Percentiles rank a stretch among this genome's conserved stretches.
Evolutionary conservation across 53 echinoderm and acorn worm genomes (phyloP).

Genomic region (Stichopus horrens): DNA sequence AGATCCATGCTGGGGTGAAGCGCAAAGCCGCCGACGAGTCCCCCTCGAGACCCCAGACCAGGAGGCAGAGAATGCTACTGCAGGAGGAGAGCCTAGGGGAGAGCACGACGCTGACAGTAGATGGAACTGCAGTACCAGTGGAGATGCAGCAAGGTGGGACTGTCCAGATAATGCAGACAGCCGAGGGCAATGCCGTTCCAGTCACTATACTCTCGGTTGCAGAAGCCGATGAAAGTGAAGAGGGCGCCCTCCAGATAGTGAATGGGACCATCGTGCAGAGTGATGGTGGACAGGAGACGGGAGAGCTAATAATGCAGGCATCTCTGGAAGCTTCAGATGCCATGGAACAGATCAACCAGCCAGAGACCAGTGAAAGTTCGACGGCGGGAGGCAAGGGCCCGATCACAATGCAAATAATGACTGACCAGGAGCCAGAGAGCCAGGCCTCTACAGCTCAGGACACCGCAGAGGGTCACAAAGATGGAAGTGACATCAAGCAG

Average conservation of each 20-base stretch:
- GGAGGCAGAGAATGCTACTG: conserved; percentile 81
- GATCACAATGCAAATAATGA: conserved; percentile 46
- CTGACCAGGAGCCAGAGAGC: conserved; percentile 47
- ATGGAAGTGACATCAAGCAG: conserved; percentile 37
- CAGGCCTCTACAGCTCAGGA: conserved; percentile 51
- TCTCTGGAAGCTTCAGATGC: conserved; percentile 34
- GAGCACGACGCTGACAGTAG: conserved; percentile 59
- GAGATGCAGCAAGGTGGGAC: conserved; percentile 84
- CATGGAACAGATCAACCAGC: conserved; percentile 29
- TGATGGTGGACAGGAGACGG: conserved; percentile 53
- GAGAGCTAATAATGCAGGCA: conserved; percentile 69
- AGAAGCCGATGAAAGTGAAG: conserved; percentile 70
- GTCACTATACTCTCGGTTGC: conserved; percentile 85
- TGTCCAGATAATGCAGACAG: conserved; percentile 74
- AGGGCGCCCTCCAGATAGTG: conserved; percentile 85
- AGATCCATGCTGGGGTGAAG: conserved; percentile 56
- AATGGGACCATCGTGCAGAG: conserved; percentile 81
- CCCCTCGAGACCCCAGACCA: conserved; percentile 68
- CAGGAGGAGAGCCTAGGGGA: conserved; percentile 50
- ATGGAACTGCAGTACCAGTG: conserved; percentile 54
- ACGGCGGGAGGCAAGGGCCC: conserved; percentile 40
- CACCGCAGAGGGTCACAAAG: conserved; percentile 41
- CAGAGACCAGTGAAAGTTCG: conserved; percentile 31
- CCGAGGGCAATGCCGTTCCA: conserved; percentile 69
- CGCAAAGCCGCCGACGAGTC: conserved; percentile 69